Conservation (phyloP, 2,888 invertebrate genomes). For the Eueremaeus valkanovi region DNA sequence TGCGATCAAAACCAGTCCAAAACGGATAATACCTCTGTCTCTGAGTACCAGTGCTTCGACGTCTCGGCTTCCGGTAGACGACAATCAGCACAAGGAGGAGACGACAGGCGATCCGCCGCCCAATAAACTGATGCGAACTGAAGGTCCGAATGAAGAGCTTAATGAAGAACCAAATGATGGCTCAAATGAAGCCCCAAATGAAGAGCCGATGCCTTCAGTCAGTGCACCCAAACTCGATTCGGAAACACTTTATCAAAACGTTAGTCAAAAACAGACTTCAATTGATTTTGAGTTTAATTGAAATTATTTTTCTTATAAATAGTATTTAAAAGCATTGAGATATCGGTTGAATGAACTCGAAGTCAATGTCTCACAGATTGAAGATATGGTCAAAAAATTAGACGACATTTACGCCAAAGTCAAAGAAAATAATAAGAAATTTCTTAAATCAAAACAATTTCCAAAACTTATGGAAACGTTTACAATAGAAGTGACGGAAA, state of each 20-base stretch:
- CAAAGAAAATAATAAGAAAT: neutral
- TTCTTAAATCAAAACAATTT: neutral
- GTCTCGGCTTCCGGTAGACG: neutral
- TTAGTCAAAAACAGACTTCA: neutral
- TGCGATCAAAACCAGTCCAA: neutral
- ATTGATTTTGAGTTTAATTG: neutral
- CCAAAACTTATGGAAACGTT: neutral
- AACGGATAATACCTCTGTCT: neutral
- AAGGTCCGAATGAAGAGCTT: neutral
- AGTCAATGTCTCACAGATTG: neutral
- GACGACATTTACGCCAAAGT: neutral
- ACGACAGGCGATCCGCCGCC: neutral
- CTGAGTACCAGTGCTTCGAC: neutral
- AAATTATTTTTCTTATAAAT: neutral
- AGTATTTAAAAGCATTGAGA: constrained; percentile 9
- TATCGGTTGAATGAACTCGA: neutral
- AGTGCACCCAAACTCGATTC: neutral
- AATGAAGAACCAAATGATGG: too few species aligned
- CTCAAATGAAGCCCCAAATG: too few species aligned
- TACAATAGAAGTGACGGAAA: neutral
- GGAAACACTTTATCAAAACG: neutral
- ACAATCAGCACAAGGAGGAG: neutral
- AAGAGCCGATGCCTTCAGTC: neutral
- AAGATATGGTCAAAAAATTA: neutral
- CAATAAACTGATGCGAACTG: neutral